Percentiles rank a stretch among this genome's conserved stretches.
phyloP scores from a whole-genome alignment of 2,888 invertebrate genomes.

The Nebria brevicollis region DNA sequence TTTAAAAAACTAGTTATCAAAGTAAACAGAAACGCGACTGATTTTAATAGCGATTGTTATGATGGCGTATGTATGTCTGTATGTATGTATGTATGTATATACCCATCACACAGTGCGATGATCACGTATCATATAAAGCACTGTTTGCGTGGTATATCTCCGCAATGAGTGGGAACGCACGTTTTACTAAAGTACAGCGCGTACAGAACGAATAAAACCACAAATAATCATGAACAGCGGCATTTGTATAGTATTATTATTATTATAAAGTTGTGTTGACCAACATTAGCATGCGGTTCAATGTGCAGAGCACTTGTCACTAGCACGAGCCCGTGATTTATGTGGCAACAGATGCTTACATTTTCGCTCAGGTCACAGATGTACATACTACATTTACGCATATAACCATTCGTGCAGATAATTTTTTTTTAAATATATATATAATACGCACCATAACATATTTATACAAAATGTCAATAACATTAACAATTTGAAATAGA shows the following conservation, averaged over 20 bases:
- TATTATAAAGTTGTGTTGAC: constrained; percentile 8
- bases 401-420: neutral
- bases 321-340: constrained; percentile 27
- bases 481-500: no score
- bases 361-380: neutral
- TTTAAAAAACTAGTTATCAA: no score
- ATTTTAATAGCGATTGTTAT: no score
- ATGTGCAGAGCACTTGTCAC: constrained; percentile 26
- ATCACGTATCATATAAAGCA: constrained; percentile 10
- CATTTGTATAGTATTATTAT: constrained; percentile 2
- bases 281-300: constrained; percentile 19
- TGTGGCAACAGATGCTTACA: constrained; percentile 20
- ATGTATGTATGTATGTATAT: neutral
- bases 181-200: constrained; percentile 10
- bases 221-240: constrained; percentile 6
- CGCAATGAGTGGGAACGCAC: constrained; percentile 22
- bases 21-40: no score
- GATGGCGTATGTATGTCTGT: no score
- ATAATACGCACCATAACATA: neutral
- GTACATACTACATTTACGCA: neutral
- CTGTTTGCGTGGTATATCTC: constrained; percentile 32
- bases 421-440: neutral
- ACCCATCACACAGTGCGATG: neutral
- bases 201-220: neutral
- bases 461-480: neutral